Conservation (phyloP, 1,140 invertebrate species). For the Drosophila varians region DNA sequence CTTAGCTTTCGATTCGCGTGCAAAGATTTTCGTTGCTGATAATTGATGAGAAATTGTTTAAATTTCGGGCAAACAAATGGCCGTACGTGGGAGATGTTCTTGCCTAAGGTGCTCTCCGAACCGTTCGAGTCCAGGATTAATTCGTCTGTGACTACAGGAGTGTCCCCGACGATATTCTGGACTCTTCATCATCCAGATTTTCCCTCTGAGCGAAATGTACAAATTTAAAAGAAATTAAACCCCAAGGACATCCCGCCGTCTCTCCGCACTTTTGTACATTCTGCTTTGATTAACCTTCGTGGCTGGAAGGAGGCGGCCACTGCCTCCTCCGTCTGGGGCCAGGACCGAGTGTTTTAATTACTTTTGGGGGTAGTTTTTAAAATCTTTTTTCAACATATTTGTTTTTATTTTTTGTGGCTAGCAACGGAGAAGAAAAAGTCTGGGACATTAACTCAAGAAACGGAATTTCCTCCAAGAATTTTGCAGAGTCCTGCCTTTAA, state of each 20-base stretch:
- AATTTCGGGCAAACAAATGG: conserved; percentile 15
- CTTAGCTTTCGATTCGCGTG: background rate
- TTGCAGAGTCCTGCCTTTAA: background rate
- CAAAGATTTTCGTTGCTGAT: conserved; percentile 43
- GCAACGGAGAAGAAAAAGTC: conserved; percentile 22
- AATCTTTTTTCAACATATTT: conserved; percentile 24
- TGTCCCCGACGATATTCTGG: background rate
- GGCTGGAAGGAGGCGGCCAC: conserved; percentile 17
- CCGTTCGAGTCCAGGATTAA: background rate
- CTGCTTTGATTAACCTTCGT: conserved; percentile 75
- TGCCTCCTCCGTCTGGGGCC: conserved; percentile 36
- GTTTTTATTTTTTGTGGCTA: conserved; percentile 7
- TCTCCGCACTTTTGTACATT: conserved; percentile 65
- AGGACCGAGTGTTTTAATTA: conserved; percentile 69
- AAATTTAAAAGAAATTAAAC: conserved; percentile 80
- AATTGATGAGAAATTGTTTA: conserved; percentile 54
- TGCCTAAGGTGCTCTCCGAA: too few relatives aligned
- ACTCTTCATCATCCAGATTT: conserved; percentile 5
- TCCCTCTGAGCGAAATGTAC: conserved; percentile 48
- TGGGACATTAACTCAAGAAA: conserved; percentile 47
- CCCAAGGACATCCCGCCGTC: conserved; percentile 65
- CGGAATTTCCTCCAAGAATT: background rate
- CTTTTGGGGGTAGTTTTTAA: conserved; percentile 76
- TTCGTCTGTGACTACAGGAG: background rate
- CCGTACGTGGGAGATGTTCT: background rate